Evolutionary conservation across 2,888 invertebrate species (phyloP).

Genomic region (Pelosia muscerda): DNA sequence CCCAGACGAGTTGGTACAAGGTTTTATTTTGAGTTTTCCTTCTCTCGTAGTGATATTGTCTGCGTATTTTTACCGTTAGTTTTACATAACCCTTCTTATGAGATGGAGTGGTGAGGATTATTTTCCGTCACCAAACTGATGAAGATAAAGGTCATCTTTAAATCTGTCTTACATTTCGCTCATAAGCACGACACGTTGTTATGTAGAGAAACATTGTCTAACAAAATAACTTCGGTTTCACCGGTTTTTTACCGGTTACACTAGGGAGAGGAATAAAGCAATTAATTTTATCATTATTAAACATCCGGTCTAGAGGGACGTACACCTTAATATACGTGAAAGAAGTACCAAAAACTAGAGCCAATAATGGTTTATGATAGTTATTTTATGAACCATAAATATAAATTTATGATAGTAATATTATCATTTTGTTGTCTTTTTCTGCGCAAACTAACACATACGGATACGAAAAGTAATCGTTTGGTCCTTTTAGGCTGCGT

Average conservation of each 20-base stretch:
- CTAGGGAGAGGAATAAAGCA: not conserved
- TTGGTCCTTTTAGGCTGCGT: not conserved
- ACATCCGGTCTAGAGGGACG: not conserved
- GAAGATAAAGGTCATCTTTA: no score
- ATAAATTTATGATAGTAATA: not conserved
- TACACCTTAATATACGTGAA: not conserved
- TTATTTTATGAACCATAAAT: conserved; percentile 1
- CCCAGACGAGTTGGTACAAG: no score
- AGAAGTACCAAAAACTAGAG: not conserved
- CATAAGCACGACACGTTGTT: no score
- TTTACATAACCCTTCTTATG: no score
- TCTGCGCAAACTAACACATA: not conserved
- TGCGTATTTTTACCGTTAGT: no score
- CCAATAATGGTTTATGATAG: not conserved
- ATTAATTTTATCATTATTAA: conserved; percentile 1
- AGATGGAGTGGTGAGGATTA: no score
- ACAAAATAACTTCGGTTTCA: not conserved
- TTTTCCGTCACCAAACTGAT: no score
- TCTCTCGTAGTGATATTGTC: no score
- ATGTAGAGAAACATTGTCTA: no score
- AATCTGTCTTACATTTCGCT: no score
- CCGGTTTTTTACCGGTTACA: not conserved
- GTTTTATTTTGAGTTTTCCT: no score
- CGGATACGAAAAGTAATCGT: no score
- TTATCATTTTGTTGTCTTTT: not conserved